Conservation (phyloP, 2,888 invertebrate genomes). For the Diabrotica balteata region DNA sequence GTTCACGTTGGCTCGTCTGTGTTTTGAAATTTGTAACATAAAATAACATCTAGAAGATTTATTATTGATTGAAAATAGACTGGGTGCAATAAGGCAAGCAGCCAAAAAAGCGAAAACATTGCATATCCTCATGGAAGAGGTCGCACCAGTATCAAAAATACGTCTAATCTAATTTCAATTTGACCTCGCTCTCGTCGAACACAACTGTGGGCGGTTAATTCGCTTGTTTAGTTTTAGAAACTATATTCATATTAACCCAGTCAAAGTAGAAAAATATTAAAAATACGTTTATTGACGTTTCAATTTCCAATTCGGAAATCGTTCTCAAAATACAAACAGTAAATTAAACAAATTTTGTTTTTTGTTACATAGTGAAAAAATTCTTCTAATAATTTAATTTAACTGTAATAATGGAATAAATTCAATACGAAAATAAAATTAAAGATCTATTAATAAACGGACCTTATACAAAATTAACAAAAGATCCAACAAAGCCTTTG, state of each 20-base stretch:
- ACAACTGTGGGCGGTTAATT: conserved; percentile 27
- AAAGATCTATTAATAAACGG: no score
- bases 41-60: conserved; percentile 41
- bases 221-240: conserved; percentile 14
- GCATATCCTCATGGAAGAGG: conserved; percentile 47
- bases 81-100: conserved; percentile 36
- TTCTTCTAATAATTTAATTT: no score
- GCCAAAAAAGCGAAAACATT: conserved; percentile 43
- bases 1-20: no score
- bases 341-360: no score
- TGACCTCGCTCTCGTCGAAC: conserved; percentile 43
- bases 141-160: conserved; percentile 48
- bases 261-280: background rate
- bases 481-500: no score
- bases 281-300: no score
- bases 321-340: no score
- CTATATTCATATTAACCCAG: background rate
- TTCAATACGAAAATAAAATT: no score
- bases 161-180: conserved; percentile 49
- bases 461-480: no score
- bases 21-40: conserved; percentile 9
- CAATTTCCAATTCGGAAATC: no score
- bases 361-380: no score
- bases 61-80: conserved; percentile 47
- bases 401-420: no score